Evolutionary conservation across 2,888 invertebrate species (phyloP).

Genomic region (Dryobota labecula): DNA sequence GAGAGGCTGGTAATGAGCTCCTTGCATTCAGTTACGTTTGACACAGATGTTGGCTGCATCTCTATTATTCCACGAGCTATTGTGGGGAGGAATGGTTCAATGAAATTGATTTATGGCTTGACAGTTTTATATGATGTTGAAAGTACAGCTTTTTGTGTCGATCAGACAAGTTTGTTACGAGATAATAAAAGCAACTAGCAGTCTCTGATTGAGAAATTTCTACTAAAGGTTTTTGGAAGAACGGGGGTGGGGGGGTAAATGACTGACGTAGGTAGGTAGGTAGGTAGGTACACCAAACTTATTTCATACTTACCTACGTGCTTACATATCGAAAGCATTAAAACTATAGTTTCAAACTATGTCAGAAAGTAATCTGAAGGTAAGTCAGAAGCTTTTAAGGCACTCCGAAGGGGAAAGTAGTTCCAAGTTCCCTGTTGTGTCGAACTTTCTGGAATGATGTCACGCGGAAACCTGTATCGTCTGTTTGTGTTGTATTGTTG

Average conservation of each 20-base stretch:
- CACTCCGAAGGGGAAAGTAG: constrained; percentile 58
- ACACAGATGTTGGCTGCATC: constrained; percentile 33
- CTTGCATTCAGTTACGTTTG: constrained; percentile 43
- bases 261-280: background rate
- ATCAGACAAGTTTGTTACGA: background rate
- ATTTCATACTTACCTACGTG: constrained; percentile 22
- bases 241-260: background rate
- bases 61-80: constrained; percentile 22
- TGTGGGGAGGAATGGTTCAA: constrained; percentile 1
- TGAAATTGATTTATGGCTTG: constrained; percentile 1
- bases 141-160: background rate
- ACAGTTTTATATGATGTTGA: background rate
- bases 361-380: constrained; percentile 55
- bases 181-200: background rate
- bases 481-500: constrained; percentile 31
- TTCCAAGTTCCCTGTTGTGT: constrained; percentile 48
- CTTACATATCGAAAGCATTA: constrained; percentile 40
- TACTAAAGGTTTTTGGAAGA: background rate
- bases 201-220: background rate
- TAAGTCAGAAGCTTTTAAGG: constrained; percentile 64
- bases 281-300: background rate
- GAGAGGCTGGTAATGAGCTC: constrained; percentile 59
- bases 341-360: constrained; percentile 60
- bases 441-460: constrained; percentile 56
- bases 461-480: constrained; percentile 49